phyloP scores from a whole-genome alignment of 2,888 invertebrate species.

The Ophion costatus region DNA sequence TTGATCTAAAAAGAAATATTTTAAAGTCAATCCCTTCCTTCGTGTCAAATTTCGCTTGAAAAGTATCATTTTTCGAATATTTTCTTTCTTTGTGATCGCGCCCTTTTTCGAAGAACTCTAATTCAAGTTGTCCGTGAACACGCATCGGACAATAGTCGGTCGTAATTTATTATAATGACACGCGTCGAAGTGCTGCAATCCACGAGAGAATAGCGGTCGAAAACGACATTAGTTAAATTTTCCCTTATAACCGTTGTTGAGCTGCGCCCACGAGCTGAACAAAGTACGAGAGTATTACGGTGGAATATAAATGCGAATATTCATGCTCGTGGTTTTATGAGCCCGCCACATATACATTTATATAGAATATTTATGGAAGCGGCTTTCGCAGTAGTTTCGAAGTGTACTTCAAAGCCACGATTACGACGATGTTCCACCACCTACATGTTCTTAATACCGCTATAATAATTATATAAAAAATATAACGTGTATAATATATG shows the following conservation, averaged over 20 bases:
- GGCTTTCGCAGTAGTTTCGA: constrained; percentile 26
- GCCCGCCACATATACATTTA: constrained; percentile 50
- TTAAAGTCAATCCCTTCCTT: background rate
- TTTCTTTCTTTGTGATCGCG: background rate
- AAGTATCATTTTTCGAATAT: background rate
- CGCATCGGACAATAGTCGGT: constrained; percentile 15
- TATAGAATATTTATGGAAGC: constrained; percentile 59
- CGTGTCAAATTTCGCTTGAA: background rate
- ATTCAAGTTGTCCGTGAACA: background rate
- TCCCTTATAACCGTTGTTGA: constrained; percentile 26
- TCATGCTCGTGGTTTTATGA: constrained; percentile 60
- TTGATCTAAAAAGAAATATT: background rate
- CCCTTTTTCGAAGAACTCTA: background rate
- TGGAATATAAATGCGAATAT: constrained; percentile 69
- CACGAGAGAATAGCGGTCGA: constrained; percentile 25
- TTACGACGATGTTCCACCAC: constrained; percentile 21
- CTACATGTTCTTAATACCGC: background rate
- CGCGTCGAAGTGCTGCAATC: background rate
- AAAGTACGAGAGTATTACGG: constrained; percentile 57
- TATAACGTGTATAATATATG: too few relatives aligned
- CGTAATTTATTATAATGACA: constrained; percentile 34
- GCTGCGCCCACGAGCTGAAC: background rate
- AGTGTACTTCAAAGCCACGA: constrained; percentile 37
- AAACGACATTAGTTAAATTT: constrained; percentile 45
- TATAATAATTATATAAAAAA: constrained; percentile 7